Evolutionary conservation across 1,140 invertebrate species (phyloP).

Genomic region (Drosophila willistoni): DNA sequence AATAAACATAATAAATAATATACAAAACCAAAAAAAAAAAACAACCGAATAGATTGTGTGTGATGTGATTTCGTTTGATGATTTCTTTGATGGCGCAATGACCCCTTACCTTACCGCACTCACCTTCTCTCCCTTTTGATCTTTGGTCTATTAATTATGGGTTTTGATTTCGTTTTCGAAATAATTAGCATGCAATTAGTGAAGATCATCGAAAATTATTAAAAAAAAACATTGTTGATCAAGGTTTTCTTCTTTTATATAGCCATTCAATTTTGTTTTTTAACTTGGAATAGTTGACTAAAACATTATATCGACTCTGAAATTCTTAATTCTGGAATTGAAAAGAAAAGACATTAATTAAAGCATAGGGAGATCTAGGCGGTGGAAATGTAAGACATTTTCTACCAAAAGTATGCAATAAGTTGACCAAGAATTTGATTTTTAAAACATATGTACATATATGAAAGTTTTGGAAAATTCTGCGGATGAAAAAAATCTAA

Average conservation of each 20-base stretch:
- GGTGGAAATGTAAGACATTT: no score
- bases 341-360: no score
- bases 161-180: constrained; percentile 26
- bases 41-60: constrained; percentile 11
- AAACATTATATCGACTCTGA: not conserved
- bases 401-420: no score
- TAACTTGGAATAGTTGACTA: not conserved
- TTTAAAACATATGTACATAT: no score
- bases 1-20: not conserved
- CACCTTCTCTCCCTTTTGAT: not conserved
- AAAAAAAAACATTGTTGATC: not conserved
- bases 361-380: no score
- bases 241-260: not conserved
- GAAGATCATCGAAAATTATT: not conserved
- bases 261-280: not conserved
- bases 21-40: not conserved
- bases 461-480: no score
- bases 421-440: no score
- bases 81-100: constrained; percentile 63
- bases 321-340: no score
- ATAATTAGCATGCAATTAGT: not conserved
- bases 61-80: constrained; percentile 23
- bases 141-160: constrained; percentile 50
- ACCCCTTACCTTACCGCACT: constrained; percentile 38
- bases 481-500: no score